Base-by-base conservation (phyloP, 2,113 vertebrate genomes). In the Clarias gariepinus region DNA sequence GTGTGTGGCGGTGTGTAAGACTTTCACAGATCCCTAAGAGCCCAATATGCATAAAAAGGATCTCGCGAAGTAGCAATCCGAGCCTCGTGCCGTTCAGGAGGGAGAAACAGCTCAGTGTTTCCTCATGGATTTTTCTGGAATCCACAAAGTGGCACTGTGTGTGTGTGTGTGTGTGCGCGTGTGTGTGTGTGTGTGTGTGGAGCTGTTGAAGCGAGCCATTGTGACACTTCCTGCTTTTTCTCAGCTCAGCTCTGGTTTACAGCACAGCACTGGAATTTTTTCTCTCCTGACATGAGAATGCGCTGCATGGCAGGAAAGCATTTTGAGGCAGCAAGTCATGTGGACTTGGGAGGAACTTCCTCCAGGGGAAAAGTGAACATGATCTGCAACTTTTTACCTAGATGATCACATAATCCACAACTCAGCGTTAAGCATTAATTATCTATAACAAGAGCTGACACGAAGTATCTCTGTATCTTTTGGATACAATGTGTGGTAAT, bases 201-300 rank as follows among this genome's bases (percentile, higher is more conserved):
- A 11, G 78, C 28, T 85, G 80, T 36, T 87, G 89, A 86, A 86
- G 30, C 41, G 53, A 89, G 86, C 68, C 86, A 83, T 87, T 87
- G 86, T 87, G 53, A 60, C 86, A 85, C 89, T 89, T 89, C 86
- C 89, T 81, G 86, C 74, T 88, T 83, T 83, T 74, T 87, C 81
- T 85, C 81, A 79, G 68, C 11, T 8, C 76, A 82, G 68, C 15
- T 33, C 84, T 63, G 83, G 64, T 63, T 83, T 58, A 73, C 28
- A 74, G 55, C 25, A 19, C 78, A 80, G 28, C 78, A 41, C 47
- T 33, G 84, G 61, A 57, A 53, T 85, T 83, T 69, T 41, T 63
- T 64, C 69, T 73, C 36, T 55, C 68, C 41, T 36, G 28, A 28
- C 57, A 76, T 55, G 85, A 87, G 85, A 86, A 81, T 86, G 85